Conservation (phyloP, 2,888 invertebrate species). For the Stenotaenia linearis region DNA sequence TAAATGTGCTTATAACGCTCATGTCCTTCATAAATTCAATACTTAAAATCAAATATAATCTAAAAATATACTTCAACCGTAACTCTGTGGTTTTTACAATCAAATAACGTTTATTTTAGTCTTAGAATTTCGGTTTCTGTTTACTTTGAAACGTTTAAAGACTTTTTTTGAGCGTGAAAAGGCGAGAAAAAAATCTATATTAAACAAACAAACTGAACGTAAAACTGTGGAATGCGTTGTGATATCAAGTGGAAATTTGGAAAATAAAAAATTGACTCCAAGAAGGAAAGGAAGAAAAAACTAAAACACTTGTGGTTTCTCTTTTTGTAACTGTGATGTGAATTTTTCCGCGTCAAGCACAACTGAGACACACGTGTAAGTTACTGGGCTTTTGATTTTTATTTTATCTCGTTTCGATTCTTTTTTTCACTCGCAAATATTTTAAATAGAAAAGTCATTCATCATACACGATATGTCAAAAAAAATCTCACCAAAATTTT, state of each 20-base stretch:
- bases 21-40: no score
- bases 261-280: not conserved
- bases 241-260: not conserved
- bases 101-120: no score
- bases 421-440: not conserved
- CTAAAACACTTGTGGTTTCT: not conserved
- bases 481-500: not conserved
- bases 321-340: slow-evolving; percentile 1
- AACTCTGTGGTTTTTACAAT: no score
- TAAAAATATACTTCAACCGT: no score
- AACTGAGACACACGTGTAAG: not conserved
- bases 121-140: no score
- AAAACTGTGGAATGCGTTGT: not conserved
- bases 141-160: no score
- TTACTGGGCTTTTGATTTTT: not conserved
- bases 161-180: not conserved
- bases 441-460: not conserved
- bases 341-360: not conserved
- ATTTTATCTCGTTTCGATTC: not conserved
- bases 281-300: not conserved
- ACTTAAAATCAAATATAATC: no score
- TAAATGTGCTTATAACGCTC: no score
- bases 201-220: not conserved
- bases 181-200: not conserved
- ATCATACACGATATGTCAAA: not conserved